Base-by-base conservation (phyloP, 1,140 invertebrate species). In the Drosophila pectinifera region DNA sequence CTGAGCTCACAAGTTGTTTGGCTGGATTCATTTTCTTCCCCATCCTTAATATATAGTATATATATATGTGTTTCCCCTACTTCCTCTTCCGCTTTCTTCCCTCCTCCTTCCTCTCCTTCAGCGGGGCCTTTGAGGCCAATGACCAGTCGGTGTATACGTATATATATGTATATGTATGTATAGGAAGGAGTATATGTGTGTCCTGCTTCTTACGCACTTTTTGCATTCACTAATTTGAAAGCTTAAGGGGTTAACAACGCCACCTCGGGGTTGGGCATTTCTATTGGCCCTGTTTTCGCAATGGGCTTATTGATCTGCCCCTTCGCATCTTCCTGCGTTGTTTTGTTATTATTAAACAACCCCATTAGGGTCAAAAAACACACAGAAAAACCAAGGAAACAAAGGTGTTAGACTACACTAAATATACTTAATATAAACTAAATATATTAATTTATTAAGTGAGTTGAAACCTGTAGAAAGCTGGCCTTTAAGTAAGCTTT, bases 141-240 rank as follows among this genome's bases (percentile, higher is more conserved):
- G 83, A 86, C 83, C 83, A 86, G 84, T 45, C 74, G 49, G 63
- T 20, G 31, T 11, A 58, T 28, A 63, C n/a, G n/a, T 2, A 31
- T 18, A 43, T 10, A 8, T 14, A 20, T n/a, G 20, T 31, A 18
- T 57, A 26, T 57, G 11, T n/a, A n/a, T n/a, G n/a, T 34, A 18
- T 20, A 13, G 63, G 10, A 36, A 36, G 49, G 48, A 20, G 48
- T 36, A 20, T 34, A 5, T 77, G 45, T 56, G 39, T 78, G 56
- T 74, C 56, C 74, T 65, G 74, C 70, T 88, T 79, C 83, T 88
- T 83, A 86, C 83, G 83, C 83, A 86, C 83, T 86, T 86, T 86
- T 89, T 86, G 81, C 78, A 69, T 62, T 85, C 80, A 81, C 81
- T 85, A 85, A 85, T 84, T 84, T 84, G 62, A 84, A 84, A 73